Percentiles rank a stretch among this genome's conserved stretches.
phyloP scores from a whole-genome alignment of 2,113 vertebrate species.

The Cyprinodon variegatus region DNA sequence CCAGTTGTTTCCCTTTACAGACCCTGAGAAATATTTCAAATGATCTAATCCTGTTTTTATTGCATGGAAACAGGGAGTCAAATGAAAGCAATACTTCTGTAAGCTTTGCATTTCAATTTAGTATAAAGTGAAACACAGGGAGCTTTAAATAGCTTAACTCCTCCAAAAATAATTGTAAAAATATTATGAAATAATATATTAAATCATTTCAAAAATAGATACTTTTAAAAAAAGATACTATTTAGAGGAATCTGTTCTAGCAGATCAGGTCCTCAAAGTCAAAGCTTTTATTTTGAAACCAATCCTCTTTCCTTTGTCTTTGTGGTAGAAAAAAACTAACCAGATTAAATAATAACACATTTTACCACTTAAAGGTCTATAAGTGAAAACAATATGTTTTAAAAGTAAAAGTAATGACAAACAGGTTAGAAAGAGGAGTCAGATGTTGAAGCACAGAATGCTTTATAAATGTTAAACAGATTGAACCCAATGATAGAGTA shows the following conservation, averaged over 20 bases:
- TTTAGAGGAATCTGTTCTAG: not conserved
- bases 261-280: not conserved
- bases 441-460: no score
- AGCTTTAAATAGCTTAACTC: not conserved
- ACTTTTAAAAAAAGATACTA: no score
- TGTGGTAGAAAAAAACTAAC: not conserved
- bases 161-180: not conserved
- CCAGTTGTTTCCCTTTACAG: no score
- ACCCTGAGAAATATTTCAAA: no score
- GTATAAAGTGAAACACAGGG: not conserved
- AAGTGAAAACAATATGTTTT: not conserved
- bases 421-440: no score
- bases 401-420: no score
- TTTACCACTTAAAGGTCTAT: not conserved
- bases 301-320: not conserved
- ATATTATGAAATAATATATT: no score
- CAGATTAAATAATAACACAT: not conserved
- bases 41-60: no score
- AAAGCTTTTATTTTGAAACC: not conserved
- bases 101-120: not conserved
- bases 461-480: no score
- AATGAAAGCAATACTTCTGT: not conserved
- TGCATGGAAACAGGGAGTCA: no score
- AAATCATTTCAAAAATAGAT: no score
- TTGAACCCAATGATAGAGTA: no score